Conservation (phyloP, 2,888 invertebrate species). For the Esperia sulphurella region DNA sequence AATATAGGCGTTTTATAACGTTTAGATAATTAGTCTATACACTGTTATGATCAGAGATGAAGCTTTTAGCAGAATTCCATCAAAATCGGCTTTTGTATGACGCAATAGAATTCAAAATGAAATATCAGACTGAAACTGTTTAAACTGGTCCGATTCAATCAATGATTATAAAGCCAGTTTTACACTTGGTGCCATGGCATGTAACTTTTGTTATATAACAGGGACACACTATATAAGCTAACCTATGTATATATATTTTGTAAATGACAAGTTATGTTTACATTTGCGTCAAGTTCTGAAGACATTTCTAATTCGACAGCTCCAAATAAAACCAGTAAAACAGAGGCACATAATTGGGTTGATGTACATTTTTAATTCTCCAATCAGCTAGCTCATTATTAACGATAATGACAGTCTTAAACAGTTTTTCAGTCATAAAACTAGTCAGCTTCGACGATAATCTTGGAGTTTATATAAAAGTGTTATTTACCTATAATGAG, state of each 20-base stretch:
- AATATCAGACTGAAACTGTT: conserved; percentile 6
- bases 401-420: conserved; percentile 18
- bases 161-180: not conserved
- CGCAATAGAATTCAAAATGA: not conserved
- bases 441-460: conserved; percentile 44
- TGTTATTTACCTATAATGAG: conserved; percentile 9
- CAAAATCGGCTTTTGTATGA: not conserved
- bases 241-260: not conserved
- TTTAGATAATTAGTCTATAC: not conserved
- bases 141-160: not conserved
- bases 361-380: too few relatives aligned
- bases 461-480: conserved; percentile 14
- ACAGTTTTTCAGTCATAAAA: conserved; percentile 29
- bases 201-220: not conserved
- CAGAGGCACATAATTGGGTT: too few relatives aligned
- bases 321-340: too few relatives aligned
- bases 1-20: not conserved
- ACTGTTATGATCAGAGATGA: not conserved
- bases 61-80: conserved; percentile 1
- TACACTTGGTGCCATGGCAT: not conserved
- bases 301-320: too few relatives aligned
- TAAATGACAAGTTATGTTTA: not conserved
- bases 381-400: not conserved
- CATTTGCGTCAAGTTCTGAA: too few relatives aligned
- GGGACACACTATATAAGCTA: not conserved